Conservation (phyloP, 2,888 invertebrate genomes). For the Pseudococcus longispinus region DNA sequence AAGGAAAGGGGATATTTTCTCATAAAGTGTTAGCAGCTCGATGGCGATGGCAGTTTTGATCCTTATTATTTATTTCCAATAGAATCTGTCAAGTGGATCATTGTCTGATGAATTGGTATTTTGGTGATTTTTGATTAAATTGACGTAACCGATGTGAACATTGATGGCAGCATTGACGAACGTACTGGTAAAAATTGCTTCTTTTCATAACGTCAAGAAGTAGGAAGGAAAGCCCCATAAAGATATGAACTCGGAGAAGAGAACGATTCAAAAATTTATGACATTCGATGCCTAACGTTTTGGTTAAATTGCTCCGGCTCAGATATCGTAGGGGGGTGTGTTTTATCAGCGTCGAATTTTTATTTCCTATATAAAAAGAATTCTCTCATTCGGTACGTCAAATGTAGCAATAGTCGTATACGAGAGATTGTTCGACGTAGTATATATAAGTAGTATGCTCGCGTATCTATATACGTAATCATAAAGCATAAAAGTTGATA, state of each 20-base stretch:
- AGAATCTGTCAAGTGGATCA: neutral
- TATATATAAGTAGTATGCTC: no score
- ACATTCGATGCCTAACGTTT: neutral
- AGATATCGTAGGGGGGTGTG: neutral
- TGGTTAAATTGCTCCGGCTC: neutral
- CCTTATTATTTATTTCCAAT: neutral
- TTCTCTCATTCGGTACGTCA: neutral
- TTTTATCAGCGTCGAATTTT: slow-evolving; percentile 11
- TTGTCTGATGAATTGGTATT: slow-evolving; percentile 6
- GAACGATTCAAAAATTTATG: slow-evolving; percentile 1
- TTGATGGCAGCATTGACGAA: neutral
- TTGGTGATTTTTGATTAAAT: neutral
- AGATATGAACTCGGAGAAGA: neutral
- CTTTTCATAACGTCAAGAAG: neutral
- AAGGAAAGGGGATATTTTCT: no score
- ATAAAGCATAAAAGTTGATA: slow-evolving; percentile 11
- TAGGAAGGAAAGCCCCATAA: neutral
- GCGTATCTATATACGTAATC: neutral
- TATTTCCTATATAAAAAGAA: neutral
- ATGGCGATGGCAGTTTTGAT: neutral
- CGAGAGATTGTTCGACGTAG: neutral
- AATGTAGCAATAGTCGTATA: neutral
- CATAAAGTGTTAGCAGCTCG: neutral
- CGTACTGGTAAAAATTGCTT: neutral
- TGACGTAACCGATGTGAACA: neutral